Percentiles rank a stretch among this genome's conserved stretches.
Evolutionary conservation across 2,888 invertebrate species (phyloP).

Genomic region (Timandra comae): DNA sequence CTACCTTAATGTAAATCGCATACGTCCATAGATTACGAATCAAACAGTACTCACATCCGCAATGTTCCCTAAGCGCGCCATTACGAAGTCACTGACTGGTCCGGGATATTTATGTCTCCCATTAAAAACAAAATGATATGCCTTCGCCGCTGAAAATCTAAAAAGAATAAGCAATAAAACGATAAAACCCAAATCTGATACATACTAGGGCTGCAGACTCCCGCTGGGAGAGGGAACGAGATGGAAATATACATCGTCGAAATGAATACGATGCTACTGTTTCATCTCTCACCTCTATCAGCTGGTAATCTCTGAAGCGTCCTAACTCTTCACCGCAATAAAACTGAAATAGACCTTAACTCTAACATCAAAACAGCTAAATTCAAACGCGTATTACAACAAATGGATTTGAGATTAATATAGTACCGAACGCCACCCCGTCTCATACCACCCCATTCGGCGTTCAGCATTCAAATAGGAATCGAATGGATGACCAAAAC

Average conservation of each 20-base stretch:
- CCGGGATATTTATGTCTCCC: slow-evolving; percentile 68
- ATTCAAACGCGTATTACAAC: slow-evolving; percentile 68
- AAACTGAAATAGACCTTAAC: slow-evolving; percentile 58
- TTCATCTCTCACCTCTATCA: slow-evolving; percentile 77
- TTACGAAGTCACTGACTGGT: slow-evolving; percentile 66
- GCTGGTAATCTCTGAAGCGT: slow-evolving; percentile 68
- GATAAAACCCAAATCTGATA: slow-evolving; percentile 78
- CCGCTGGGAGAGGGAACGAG: slow-evolving; percentile 65
- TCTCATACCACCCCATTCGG: slow-evolving; percentile 71
- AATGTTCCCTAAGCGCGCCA: slow-evolving; percentile 62
- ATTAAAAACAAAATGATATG: slow-evolving; percentile 77
- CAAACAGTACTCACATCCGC: slow-evolving; percentile 57
- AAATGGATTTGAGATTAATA: slow-evolving; percentile 77
- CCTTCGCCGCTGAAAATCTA: slow-evolving; percentile 76
- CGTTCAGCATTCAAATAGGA: slow-evolving; percentile 77
- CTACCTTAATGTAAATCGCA: no score
- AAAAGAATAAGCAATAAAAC: slow-evolving; percentile 78
- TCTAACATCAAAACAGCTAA: slow-evolving; percentile 39
- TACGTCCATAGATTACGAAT: slow-evolving; percentile 18
- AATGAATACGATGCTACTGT: slow-evolving; percentile 75
- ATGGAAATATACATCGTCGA: slow-evolving; percentile 62
- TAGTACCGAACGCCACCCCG: slow-evolving; percentile 73
- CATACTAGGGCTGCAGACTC: slow-evolving; percentile 70
- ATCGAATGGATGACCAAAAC: slow-evolving; percentile 78
- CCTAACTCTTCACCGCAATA: slow-evolving; percentile 60